Evolutionary conservation across 2,797 vertebrate genomes (phyloP), one percentile per base, ranked within the genome.

Genomic region (Eutrigla gurnardus): DNA sequence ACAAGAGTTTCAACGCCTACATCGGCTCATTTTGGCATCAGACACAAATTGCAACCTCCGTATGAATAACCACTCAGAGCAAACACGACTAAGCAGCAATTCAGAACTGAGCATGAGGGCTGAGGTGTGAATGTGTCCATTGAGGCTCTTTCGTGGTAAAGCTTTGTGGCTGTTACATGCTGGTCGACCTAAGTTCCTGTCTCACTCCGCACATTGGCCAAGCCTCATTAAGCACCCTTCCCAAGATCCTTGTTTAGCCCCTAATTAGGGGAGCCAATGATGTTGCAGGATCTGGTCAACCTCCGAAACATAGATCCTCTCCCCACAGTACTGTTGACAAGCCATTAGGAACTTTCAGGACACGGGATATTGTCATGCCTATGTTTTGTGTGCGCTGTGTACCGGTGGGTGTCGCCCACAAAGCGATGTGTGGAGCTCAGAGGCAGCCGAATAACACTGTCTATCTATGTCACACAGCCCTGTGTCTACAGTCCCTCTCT

Each of bases 171-270:
- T 52, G 63, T 68, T 80, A 64, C 76, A 82, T 46, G 74, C 77
- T 68, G 63, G 77, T 87, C 80, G 75, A 78, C 77, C 73, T 57
- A 61, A 70, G 68, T 77, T 88, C 83, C 87, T 59, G 65, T 86
- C 82, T 84, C 70, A 70, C 18, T 86, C 73, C 50, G n/a, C 78
- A 83, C 76, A 76, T 64, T 42, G 74, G 82, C 77, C 85, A 80
- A 82, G 88, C 81, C 87, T 92, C 89, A 93, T 93, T 90, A 92
- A 86, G 50, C 77, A 61, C 12, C 68, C 81, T 70, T 86, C 89
- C 77, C 85, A 77, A 88, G 85, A 73, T 81, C 81, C 82, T 91
- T 74, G 70, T 90, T 92, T 78, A 76, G 77, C 70, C 70, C 74
- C 83, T 90, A 91, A 94, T 93, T 92, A 92, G 84, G 71, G 43